phyloP scores from a whole-genome alignment of 2,888 invertebrate species.

The Dendrolimus pini region DNA sequence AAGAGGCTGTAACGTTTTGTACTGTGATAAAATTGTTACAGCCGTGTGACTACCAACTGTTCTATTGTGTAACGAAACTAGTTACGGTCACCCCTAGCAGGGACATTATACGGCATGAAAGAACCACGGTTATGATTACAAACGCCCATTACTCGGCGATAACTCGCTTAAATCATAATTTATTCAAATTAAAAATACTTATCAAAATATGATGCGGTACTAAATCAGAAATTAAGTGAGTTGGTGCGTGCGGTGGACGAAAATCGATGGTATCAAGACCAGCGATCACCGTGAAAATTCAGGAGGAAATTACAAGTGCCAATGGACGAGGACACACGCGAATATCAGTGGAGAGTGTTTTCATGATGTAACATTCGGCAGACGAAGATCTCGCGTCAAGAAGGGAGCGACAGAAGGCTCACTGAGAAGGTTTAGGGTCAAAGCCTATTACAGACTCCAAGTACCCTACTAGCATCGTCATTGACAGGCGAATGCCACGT shows the following conservation, averaged over 20 bases:
- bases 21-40: no score
- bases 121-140: conserved; percentile 56
- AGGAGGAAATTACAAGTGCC: conserved; percentile 28
- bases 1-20: no score
- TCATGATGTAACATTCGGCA: no score
- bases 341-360: conserved; percentile 55
- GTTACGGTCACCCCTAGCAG: conserved; percentile 5
- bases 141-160: conserved; percentile 58
- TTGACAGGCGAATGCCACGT: no score
- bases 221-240: conserved; percentile 74
- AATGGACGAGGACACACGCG: conserved; percentile 48
- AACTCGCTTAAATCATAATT: conserved; percentile 73
- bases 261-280: conserved; percentile 57
- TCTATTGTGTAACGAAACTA: neutral
- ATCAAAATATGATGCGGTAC: conserved; percentile 75
- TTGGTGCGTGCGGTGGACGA: conserved; percentile 54
- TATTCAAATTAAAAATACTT: conserved; percentile 78
- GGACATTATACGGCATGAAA: conserved; percentile 35
- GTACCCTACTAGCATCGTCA: no score
- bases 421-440: no score
- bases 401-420: no score
- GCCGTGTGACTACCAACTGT: no score
- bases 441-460: no score
- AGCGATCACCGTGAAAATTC: conserved; percentile 70
- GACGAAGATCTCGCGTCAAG: no score